phyloP scores from a whole-genome alignment of 2,113 vertebrate genomes.

The Zosterops japonicus region DNA sequence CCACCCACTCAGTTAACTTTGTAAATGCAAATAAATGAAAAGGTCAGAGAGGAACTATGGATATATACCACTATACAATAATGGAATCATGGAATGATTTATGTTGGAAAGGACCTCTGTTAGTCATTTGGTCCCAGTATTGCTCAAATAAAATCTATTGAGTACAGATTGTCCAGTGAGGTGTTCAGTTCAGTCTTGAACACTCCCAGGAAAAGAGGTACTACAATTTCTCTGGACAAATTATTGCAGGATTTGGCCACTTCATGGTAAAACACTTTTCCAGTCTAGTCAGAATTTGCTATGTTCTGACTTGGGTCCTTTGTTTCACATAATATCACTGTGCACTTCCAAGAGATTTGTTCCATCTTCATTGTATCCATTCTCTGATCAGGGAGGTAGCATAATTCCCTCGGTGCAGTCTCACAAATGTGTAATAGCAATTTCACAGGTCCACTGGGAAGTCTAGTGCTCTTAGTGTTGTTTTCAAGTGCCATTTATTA shows the following conservation, averaged over 20 bases:
- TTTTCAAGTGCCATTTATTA: neutral
- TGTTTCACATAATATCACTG: neutral
- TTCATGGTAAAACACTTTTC: neutral
- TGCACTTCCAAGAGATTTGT: neutral
- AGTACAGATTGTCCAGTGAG: neutral
- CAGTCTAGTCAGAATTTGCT: neutral
- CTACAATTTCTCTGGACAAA: neutral
- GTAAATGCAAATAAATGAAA: neutral
- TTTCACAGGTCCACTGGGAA: neutral
- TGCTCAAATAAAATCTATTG: neutral
- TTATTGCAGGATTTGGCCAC: neutral
- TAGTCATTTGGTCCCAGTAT: neutral
- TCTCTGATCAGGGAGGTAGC: neutral
- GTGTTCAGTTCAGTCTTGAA: neutral
- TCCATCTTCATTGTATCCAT: neutral
- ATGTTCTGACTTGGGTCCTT: neutral
- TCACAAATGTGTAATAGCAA: neutral
- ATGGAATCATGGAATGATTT: neutral
- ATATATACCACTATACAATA: neutral
- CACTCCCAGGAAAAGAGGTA: neutral
- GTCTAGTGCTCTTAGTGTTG: neutral
- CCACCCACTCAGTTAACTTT: accelerated
- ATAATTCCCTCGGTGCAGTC: neutral
- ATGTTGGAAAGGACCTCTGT: neutral
- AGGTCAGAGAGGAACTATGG: neutral